Evolutionary conservation across 2,113 vertebrate species (phyloP).

Genomic region (Heteronetta atricapilla): DNA sequence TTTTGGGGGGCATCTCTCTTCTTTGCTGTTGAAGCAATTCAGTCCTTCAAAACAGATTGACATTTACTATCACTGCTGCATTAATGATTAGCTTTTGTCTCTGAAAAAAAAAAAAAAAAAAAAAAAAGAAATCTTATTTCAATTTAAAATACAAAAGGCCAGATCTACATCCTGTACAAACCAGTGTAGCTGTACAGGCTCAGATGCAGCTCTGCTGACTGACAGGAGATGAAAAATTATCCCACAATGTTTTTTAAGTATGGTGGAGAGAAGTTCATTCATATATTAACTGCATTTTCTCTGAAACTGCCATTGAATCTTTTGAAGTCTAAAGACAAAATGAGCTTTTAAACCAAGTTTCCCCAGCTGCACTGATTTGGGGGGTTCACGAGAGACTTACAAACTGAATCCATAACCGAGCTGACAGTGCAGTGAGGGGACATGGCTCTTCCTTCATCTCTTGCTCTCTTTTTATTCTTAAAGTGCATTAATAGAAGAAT

Average conservation of each 20-base stretch:
- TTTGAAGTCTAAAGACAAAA: neutral
- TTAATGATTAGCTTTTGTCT: neutral
- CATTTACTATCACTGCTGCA: neutral
- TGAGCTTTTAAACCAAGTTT: neutral
- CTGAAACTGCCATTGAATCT: neutral
- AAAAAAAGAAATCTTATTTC: neutral
- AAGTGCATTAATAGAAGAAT: neutral
- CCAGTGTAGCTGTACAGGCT: accelerated
- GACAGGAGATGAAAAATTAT: neutral
- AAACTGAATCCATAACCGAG: neutral
- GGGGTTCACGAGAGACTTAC: neutral
- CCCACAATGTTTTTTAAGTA: neutral
- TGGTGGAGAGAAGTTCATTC: neutral
- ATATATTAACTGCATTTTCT: neutral
- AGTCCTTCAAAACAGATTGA: neutral
- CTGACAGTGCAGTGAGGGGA: neutral
- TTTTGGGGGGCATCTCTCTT: neutral
- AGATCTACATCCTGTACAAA: neutral
- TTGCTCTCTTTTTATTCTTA: neutral
- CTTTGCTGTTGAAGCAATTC: neutral
- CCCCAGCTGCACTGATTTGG: neutral
- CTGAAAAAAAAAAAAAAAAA: neutral
- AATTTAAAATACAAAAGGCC: neutral
- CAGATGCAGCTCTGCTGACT: neutral
- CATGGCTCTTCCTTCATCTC: neutral